A percentile compares a stretch with the other conserved stretches of the same genome.
Conservation (phyloP, 2,888 invertebrate genomes). For the Desoria tigrina region DNA sequence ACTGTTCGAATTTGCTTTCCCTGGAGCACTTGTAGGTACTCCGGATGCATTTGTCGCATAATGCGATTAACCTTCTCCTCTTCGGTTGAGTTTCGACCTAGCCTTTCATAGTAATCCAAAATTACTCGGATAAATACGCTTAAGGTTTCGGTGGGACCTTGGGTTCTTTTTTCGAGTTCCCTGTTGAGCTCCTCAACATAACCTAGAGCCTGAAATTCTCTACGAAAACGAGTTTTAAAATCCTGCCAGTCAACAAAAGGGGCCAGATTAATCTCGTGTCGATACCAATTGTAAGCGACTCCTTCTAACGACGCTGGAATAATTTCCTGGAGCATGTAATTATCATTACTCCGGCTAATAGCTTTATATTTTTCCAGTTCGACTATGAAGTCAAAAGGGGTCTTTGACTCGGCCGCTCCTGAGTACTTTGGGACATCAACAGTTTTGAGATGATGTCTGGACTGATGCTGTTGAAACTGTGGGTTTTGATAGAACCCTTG, state of each 20-base stretch:
- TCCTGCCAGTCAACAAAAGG: neutral
- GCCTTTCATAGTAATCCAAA: neutral
- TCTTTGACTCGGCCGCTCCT: neutral
- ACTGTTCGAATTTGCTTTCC: slow-evolving; percentile 1
- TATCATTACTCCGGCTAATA: neutral
- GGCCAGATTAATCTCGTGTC: neutral
- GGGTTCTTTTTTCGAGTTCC: too few species aligned
- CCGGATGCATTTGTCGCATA: slow-evolving; percentile 9
- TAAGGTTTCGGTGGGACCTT: neutral
- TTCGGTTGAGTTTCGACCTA: neutral
- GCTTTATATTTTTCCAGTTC: neutral
- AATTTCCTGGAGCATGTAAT: neutral
- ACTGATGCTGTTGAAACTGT: too few species aligned
- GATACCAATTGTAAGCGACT: neutral
- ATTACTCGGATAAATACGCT: neutral
- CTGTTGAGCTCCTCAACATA: neutral
- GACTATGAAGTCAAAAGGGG: neutral
- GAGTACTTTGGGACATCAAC: neutral
- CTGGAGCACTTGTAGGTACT: neutral
- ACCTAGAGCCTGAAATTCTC: slow-evolving; percentile 6
- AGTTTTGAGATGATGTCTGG: neutral
- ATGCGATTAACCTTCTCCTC: neutral
- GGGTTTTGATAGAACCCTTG: neutral
- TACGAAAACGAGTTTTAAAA: neutral
- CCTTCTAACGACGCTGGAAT: neutral